Percentiles rank a stretch among this genome's conserved stretches.
Conservation (phyloP, 2,113 vertebrate genomes). For the Pedetes capensis region DNA sequence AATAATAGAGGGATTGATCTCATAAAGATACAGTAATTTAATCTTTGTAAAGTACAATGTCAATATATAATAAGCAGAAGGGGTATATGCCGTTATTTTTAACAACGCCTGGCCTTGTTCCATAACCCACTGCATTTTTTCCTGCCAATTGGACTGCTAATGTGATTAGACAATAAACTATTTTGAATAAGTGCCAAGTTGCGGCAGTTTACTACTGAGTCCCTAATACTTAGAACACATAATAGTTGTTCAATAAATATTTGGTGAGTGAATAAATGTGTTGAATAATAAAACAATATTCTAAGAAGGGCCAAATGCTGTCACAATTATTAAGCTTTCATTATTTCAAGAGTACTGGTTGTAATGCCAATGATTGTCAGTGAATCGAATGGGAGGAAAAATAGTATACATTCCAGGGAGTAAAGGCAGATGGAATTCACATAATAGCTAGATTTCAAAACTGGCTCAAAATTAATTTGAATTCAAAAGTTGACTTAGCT, state of each 20-base stretch:
- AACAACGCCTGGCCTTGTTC: background rate
- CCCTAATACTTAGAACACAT: background rate
- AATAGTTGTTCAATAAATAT: conserved; percentile 42
- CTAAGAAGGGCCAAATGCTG: background rate
- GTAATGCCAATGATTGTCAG: background rate
- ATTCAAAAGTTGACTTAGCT: conserved; percentile 23
- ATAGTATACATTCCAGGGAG: background rate
- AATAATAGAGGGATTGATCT: background rate
- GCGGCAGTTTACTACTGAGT: background rate
- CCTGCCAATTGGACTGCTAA: background rate
- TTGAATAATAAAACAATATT: background rate
- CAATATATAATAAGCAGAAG: background rate
- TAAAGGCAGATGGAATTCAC: background rate
- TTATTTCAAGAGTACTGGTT: background rate
- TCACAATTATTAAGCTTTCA: background rate
- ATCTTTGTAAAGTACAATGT: background rate
- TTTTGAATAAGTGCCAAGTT: background rate
- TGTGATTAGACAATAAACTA: background rate
- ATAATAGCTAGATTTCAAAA: background rate
- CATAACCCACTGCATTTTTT: background rate
- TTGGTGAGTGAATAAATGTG: background rate
- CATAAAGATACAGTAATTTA: background rate
- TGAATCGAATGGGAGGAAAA: background rate
- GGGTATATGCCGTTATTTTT: background rate
- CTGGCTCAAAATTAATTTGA: background rate